phyloP scores from a whole-genome alignment of 2,113 vertebrate genomes.

The Aleadryas rufinucha region DNA sequence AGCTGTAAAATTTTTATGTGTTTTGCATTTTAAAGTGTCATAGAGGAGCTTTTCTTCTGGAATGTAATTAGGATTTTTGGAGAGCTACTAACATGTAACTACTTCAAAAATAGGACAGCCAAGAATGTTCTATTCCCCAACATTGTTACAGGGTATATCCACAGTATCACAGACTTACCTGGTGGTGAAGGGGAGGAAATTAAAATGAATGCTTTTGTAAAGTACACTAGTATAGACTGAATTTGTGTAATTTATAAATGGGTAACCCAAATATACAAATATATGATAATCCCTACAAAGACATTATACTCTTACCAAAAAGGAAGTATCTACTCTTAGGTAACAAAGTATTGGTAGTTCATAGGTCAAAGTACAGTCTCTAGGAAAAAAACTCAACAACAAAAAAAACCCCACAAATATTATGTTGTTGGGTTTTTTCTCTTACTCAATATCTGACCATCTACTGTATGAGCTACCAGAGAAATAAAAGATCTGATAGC shows the following conservation, averaged over 20 bases:
- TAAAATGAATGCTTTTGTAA: neutral
- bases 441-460: neutral
- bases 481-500: neutral
- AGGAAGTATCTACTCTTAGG: neutral
- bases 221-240: neutral
- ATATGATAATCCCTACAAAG: neutral
- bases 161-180: neutral
- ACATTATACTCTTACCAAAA: neutral
- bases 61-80: neutral
- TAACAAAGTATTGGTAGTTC: neutral
- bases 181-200: neutral
- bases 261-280: neutral
- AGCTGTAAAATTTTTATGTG: neutral
- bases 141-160: neutral
- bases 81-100: neutral
- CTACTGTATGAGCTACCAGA: neutral
- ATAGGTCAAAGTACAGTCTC: neutral
- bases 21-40: neutral
- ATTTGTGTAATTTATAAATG: neutral
- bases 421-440: fast-evolving
- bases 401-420: fast-evolving
- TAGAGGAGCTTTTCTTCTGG: neutral
- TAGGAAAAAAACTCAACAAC: neutral
- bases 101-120: neutral
- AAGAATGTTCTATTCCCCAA: neutral